Evolutionary conservation across 1,140 invertebrate species (phyloP).

Genomic region (Plutomurus gul): DNA sequence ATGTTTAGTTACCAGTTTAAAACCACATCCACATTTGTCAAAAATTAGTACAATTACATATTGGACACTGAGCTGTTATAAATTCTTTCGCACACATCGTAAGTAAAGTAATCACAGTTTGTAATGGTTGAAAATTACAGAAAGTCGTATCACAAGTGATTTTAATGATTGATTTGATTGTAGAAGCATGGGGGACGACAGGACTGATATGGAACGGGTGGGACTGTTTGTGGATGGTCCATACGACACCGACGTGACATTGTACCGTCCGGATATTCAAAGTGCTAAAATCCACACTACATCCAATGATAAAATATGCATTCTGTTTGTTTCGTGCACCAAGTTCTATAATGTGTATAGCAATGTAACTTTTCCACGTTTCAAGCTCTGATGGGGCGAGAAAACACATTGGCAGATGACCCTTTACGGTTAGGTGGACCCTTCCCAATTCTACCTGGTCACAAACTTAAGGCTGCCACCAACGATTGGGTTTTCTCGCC

Average conservation of each 20-base stretch:
- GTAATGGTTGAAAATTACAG: too few relatives aligned
- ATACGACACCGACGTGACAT: slow-evolving; percentile 47
- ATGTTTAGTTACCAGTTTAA: too few relatives aligned
- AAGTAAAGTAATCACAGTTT: too few relatives aligned
- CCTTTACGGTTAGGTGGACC: slow-evolving; percentile 42
- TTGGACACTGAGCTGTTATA: too few relatives aligned
- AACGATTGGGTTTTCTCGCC: slow-evolving; percentile 51
- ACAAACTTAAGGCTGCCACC: slow-evolving; percentile 51
- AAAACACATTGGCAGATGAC: slow-evolving; percentile 24
- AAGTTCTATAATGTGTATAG: too few relatives aligned
- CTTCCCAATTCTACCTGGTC: slow-evolving; percentile 44
- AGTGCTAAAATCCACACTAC: neutral
- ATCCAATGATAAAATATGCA: neutral
- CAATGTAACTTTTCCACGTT: neutral
- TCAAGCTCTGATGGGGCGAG: slow-evolving; percentile 45
- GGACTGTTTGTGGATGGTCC: slow-evolving; percentile 50
- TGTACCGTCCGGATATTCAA: slow-evolving; percentile 41
- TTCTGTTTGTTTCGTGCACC: too few relatives aligned
- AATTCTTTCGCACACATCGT: too few relatives aligned
- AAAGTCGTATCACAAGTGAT: too few relatives aligned
- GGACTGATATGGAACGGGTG: slow-evolving; percentile 49
- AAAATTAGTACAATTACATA: too few relatives aligned
- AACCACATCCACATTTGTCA: too few relatives aligned
- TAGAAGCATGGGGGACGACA: neutral
- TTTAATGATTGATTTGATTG: neutral